Evolutionary conservation across 1,140 invertebrate species (phyloP).

Genomic region (Antheraea mylitta): DNA sequence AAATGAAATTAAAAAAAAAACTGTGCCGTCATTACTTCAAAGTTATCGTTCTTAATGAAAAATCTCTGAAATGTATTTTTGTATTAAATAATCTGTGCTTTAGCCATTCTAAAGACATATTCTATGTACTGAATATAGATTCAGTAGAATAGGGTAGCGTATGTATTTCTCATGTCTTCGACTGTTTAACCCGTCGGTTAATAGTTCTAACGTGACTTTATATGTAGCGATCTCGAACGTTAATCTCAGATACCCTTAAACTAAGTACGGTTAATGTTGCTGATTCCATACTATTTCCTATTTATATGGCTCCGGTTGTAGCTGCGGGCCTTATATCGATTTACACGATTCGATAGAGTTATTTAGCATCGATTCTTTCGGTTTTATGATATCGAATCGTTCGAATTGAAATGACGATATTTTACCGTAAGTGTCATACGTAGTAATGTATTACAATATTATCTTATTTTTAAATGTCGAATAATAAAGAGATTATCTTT

Average conservation of each 20-base stretch:
- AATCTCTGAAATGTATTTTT: no score
- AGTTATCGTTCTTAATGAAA: no score
- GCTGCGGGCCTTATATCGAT: no score
- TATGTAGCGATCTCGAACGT: conserved; percentile 53
- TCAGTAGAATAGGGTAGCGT: no score
- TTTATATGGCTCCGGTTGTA: conserved; percentile 22
- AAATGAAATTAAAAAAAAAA: no score
- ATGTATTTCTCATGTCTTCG: conserved; percentile 44
- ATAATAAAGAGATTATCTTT: no score
- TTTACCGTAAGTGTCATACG: no score
- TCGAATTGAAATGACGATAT: no score
- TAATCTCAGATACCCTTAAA: conserved; percentile 51
- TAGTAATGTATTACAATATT: no score
- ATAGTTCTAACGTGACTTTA: conserved; percentile 68
- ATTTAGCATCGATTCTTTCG: background rate
- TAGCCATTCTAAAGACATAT: background rate
- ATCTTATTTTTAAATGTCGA: no score
- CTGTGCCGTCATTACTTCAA: no score
- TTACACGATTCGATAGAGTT: background rate
- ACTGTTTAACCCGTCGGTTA: conserved; percentile 55
- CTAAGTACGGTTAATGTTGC: conserved; percentile 44
- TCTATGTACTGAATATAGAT: background rate
- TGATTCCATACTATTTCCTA: conserved; percentile 47
- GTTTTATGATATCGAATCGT: background rate
- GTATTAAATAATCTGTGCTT: no score